Percentiles rank a stretch among this genome's conserved stretches.
Conservation (phyloP, 2,888 invertebrate genomes). For the Lithophane semibrunnea region DNA sequence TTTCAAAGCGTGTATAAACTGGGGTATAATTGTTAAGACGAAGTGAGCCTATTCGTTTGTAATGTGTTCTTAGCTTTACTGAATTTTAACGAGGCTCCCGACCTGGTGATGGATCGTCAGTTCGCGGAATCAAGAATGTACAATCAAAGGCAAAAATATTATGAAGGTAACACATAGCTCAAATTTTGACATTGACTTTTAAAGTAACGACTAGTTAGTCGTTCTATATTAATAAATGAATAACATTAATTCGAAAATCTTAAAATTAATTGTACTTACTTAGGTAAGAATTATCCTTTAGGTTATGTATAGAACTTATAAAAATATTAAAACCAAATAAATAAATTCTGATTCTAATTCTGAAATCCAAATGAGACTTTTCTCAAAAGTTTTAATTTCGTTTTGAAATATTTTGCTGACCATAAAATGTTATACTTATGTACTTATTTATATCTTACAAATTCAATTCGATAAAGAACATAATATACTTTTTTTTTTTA, state of each 20-base stretch:
- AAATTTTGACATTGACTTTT: not conserved
- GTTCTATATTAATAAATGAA: too few species aligned
- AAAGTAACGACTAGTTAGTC: too few species aligned
- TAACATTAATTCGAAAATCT: too few species aligned
- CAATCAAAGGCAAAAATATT: conserved; percentile 4
- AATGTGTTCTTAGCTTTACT: conserved; percentile 78
- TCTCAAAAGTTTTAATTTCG: not conserved
- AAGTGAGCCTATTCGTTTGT: conserved; percentile 74
- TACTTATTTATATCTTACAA: not conserved
- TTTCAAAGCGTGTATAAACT: conserved; percentile 76
- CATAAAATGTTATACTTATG: not conserved
- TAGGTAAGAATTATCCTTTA: too few species aligned
- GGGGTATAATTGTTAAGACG: conserved; percentile 77
- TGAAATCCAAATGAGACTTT: too few species aligned
- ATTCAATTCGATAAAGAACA: not conserved
- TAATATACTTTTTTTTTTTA: too few species aligned
- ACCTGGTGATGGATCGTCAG: conserved; percentile 46
- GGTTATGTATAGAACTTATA: too few species aligned
- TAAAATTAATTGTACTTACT: too few species aligned
- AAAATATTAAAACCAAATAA: too few species aligned
- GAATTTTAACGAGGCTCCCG: conserved; percentile 75
- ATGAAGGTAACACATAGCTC: not conserved
- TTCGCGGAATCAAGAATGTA: conserved; percentile 63
- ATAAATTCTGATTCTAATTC: too few species aligned
- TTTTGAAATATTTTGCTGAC: not conserved